Base-by-base conservation (phyloP, 2,797 vertebrate genomes). In the Epinephelus awoara region DNA sequence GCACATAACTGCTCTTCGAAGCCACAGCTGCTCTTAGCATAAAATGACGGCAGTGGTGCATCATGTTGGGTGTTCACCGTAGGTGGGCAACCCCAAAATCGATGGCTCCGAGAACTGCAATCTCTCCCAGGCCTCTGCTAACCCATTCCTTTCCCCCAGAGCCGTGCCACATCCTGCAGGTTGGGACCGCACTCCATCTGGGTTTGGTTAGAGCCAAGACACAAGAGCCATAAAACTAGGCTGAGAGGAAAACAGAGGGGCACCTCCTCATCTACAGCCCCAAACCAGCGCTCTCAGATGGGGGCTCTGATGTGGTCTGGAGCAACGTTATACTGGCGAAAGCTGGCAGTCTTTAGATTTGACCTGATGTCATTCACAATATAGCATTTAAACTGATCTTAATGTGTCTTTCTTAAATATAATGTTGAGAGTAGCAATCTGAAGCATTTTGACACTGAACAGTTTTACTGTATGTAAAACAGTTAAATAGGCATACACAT, bases 181-280 rank as follows among this genome's bases (percentile, higher is more conserved):
- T 89, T 87, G 76, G 84, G 84, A 93, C 91, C 91, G 14, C 91
- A 91, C 68, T 67, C 85, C 92, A 93, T 94, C 89, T 93, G 93
- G 88, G 84, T 90, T 85, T 86, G 80, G 86, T 94, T 94, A 93
- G 62, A 81, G 77, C 79, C 69, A 87, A 88, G 89, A 86, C 77
- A 89, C 77, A 80, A 85, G 72, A 90, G 79, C 79, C 77, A 84
- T 87, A 88, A 92, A 93, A 89, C 51, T 21, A 75, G 81, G 70
- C 82, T 17, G 59, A 62, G 86, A 88, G 79, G 78, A 90, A 91
- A 90, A 89, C 86, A 81, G 72, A 88, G 82, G 87, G 88, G 84
- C 72, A 88, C 86, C 89, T 88, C 85, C 85, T 91, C 87, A 88
- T 91, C 86, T 87, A 70, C 75, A 90, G 69, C 65, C 75, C 84